These are phyloP conservation scores for Laodelphax striatellus DNA, from an alignment of 1,140 invertebrate species.

Conservation along the genomic window DNA sequence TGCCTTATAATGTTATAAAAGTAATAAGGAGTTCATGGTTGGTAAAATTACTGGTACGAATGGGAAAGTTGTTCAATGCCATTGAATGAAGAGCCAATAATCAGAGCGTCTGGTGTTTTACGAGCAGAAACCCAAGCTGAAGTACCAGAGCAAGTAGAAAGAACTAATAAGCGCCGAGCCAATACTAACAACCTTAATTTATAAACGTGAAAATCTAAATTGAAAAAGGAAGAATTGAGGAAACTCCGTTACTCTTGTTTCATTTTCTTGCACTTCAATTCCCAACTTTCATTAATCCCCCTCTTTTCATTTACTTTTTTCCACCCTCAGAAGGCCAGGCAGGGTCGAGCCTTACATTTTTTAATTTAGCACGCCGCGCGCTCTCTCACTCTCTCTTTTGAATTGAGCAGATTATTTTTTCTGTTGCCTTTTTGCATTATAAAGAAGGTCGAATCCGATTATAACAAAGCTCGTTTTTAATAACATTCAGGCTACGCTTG, in stretches of 20 bases:
- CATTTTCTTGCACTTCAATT: slow-evolving; percentile 2
- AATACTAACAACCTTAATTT: too few relatives aligned
- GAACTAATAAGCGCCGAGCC: too few relatives aligned
- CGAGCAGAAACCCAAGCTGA: too few relatives aligned
- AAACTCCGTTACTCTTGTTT: neutral
- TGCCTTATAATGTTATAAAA: too few relatives aligned
- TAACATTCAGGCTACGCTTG: neutral
- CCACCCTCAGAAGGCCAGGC: neutral
- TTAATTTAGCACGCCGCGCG: neutral
- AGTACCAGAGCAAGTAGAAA: too few relatives aligned
- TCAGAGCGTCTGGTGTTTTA: too few relatives aligned
- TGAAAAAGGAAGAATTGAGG: too few relatives aligned
- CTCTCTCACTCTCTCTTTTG: neutral
- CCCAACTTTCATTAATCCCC: slow-evolving; percentile 1
- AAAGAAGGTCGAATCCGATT: slow-evolving; percentile 1
- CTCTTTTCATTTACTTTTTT: neutral
- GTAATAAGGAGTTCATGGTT: too few relatives aligned
- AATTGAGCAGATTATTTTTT: slow-evolving; percentile 1
- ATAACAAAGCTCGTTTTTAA: slow-evolving; percentile 3
- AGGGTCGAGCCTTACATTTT: neutral
- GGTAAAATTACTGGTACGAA: too few relatives aligned
- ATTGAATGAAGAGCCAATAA: too few relatives aligned
- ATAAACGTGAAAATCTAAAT: too few relatives aligned
- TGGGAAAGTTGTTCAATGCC: too few relatives aligned
- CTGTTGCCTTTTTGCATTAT: slow-evolving; percentile 3